phyloP scores from a whole-genome alignment of 2,888 invertebrate genomes.

The Coecobrya sp. region DNA sequence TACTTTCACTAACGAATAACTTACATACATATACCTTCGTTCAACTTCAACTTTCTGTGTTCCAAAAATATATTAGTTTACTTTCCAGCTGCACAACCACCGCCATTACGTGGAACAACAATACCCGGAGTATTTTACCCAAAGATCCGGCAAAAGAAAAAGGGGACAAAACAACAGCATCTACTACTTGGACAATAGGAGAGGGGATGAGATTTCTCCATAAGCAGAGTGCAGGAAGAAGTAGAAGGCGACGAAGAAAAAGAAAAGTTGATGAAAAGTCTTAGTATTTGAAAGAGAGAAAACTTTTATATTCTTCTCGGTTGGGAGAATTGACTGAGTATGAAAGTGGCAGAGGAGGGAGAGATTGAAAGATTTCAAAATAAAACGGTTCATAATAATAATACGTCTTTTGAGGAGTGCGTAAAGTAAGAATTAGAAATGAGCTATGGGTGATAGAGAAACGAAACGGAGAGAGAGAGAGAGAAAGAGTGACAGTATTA shows the following conservation, averaged over 20 bases:
- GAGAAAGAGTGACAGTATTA: conserved; percentile 72
- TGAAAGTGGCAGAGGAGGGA: conserved; percentile 34
- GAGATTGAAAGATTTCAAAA: conserved; percentile 78
- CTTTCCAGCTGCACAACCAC: background rate
- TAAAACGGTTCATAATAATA: conserved; percentile 77
- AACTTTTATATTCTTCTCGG: conserved; percentile 54
- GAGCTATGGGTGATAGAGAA: conserved; percentile 52
- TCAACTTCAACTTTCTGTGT: background rate
- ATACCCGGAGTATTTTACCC: conserved; percentile 67
- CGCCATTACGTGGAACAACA: conserved; percentile 61
- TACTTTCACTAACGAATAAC: background rate
- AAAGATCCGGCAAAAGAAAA: conserved; percentile 61
- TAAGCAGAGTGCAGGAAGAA: conserved; percentile 67
- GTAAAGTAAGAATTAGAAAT: conserved; percentile 71
- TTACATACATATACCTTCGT: conserved; percentile 9
- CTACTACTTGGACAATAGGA: conserved; percentile 46
- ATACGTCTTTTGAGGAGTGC: conserved; percentile 61
- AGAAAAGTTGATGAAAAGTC: conserved; percentile 79
- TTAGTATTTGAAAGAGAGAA: conserved; percentile 64
- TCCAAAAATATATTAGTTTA: conserved; percentile 38
- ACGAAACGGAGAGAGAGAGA: conserved; percentile 43
- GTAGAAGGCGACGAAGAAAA: conserved; percentile 25
- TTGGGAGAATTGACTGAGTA: conserved; percentile 44
- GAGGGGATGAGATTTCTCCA: conserved; percentile 50
- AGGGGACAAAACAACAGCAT: conserved; percentile 59